Evolutionary conservation across 2,797 vertebrate species (phyloP), one percentile per base, ranked within the genome.

Genomic region (Benthosema pterotum): DNA sequence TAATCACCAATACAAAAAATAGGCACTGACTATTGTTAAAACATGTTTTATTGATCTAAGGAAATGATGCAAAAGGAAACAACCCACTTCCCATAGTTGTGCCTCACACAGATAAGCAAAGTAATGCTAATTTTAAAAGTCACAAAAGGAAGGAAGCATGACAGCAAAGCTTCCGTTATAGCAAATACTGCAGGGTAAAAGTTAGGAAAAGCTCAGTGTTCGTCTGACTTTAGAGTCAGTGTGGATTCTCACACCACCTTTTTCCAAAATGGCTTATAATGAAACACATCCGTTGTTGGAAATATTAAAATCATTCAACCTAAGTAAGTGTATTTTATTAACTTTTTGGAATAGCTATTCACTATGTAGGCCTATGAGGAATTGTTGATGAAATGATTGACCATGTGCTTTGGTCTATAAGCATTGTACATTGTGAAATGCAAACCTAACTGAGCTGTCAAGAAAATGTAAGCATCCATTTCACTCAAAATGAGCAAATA

Each of bases 61-160:
- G 96, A 98, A 98, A 93, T 97, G 94, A 97, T 94, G 93, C 78
- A 94, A 93, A 90, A 95, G 97, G 96, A 98, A 98, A 93, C 90
- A 76, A 77, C 87, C 88, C 86, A 89, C 68, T 84, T 94, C 94
- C 94, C 89, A 80, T 91, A 91, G 93, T 92, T 86, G 83, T 96
- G 96, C 92, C 88, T 91, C 88, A 92, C 87, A 75, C 92, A 94
- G 97, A 99, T 99, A 99, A 98, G 95, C 87, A 64, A 72, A 66
- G 87, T 80, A 84, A 93, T 94, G 89, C 95, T 97, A 96, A 96
- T 96, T 95, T 91, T 89, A 89, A 92, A 87, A 95, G 94, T 91
- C 79, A 74, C 87, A 91, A 90, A 89, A 91, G 93, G 94, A 96
- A 97, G 97, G 97, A 98, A 99, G 93, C 55, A 77, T 93, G 94